phyloP scores from a whole-genome alignment of 1,140 invertebrate species.

The Drosophila athabasca region DNA sequence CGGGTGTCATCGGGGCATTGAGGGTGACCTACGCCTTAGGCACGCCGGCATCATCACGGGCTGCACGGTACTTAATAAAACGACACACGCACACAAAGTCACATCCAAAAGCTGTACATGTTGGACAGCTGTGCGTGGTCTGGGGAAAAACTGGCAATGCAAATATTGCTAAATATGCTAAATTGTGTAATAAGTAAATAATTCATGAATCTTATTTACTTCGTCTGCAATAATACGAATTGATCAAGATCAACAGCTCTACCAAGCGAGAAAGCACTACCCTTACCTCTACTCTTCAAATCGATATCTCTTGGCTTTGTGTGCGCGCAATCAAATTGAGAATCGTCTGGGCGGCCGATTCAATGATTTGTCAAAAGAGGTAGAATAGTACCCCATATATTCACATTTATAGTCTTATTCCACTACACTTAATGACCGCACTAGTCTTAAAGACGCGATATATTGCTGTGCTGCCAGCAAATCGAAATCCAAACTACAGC shows the following conservation, averaged over 20 bases:
- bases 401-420: no score
- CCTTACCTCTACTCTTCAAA: constrained; percentile 9
- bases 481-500: no score
- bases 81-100: constrained; percentile 4
- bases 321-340: no score
- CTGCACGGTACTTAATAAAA: constrained; percentile 75
- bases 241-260: constrained; percentile 18
- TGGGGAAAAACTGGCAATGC: constrained; percentile 50
- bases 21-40: constrained; percentile 84
- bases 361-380: no score
- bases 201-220: constrained; percentile 42
- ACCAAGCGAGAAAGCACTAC: neutral
- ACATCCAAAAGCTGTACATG: constrained; percentile 2
- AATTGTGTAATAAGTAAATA: constrained; percentile 32
- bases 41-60: constrained; percentile 86
- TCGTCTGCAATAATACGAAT: constrained; percentile 36
- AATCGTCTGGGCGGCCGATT: no score
- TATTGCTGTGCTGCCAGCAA: no score
- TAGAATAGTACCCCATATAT: no score
- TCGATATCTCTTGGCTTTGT: constrained; percentile 6
- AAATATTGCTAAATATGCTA: constrained; percentile 56
- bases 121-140: constrained; percentile 62
- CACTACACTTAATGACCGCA: no score
- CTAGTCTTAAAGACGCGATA: no score
- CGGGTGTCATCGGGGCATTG: constrained; percentile 84